Evolutionary conservation across 2,888 invertebrate genomes (phyloP).

Genomic region (Dorcus hopei): DNA sequence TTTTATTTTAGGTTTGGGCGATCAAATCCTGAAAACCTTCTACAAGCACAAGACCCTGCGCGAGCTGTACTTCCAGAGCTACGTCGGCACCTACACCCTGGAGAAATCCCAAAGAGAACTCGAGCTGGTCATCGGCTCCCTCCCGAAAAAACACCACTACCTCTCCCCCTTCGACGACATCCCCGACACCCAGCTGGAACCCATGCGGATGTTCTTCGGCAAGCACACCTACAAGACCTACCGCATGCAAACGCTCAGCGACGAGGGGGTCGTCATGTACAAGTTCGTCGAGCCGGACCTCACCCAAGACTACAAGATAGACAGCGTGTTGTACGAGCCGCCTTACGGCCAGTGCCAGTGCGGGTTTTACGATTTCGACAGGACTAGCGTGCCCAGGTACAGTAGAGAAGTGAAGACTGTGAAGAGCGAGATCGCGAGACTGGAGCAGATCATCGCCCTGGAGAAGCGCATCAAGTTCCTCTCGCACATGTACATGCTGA

Average conservation of each 20-base stretch:
- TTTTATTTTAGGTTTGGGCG: constrained; percentile 35
- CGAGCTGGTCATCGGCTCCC: constrained; percentile 16
- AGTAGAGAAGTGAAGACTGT: constrained; percentile 2
- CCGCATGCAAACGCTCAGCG: constrained; percentile 17
- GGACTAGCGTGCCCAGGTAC: background rate
- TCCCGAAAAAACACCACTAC: constrained; percentile 13
- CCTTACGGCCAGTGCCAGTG: constrained; percentile 41
- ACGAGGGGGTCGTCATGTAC: constrained; percentile 11
- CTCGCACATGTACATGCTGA: background rate
- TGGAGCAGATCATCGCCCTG: constrained; percentile 7
- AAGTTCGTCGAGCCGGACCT: constrained; percentile 5
- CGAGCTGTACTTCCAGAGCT: constrained; percentile 42
- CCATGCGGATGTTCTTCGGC: constrained; percentile 17
- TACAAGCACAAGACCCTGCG: constrained; percentile 31
- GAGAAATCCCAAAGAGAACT: constrained; percentile 21
- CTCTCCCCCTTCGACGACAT: constrained; percentile 25
- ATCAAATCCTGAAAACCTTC: constrained; percentile 35
- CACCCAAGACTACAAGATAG: constrained; percentile 9
- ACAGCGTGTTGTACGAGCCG: constrained; percentile 37
- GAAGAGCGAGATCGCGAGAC: constrained; percentile 2
- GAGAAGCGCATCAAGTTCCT: background rate
- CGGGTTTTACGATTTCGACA: constrained; percentile 12
- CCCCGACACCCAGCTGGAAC: constrained; percentile 10
- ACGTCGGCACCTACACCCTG: constrained; percentile 21
- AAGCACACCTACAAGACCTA: constrained; percentile 12